phyloP scores from a whole-genome alignment of 2,797 vertebrate species.

The Aldrovandia affinis region DNA sequence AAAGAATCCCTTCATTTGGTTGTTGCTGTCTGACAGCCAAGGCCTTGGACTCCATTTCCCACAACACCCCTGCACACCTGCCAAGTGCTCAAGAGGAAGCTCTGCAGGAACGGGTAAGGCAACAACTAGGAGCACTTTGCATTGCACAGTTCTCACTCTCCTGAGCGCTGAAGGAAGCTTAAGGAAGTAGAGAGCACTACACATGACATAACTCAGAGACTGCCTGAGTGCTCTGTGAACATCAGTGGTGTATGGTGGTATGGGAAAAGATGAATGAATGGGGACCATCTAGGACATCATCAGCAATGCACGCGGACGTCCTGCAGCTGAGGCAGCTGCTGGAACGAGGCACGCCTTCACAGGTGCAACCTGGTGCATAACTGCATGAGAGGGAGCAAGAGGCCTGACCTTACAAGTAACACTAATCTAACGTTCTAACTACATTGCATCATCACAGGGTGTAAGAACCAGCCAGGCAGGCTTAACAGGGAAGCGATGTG shows the following conservation, averaged over 20 bases:
- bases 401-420: background rate
- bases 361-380: too few relatives aligned
- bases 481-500: background rate
- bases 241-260: background rate
- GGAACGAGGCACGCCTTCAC: too few relatives aligned
- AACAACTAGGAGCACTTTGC: background rate
- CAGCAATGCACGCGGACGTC: too few relatives aligned
- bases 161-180: slow-evolving; percentile 13
- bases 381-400: background rate
- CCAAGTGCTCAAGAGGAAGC: background rate
- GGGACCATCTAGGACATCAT: too few relatives aligned
- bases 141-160: background rate
- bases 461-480: background rate
- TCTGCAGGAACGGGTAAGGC: background rate
- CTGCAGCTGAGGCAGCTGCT: too few relatives aligned
- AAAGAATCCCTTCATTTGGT: slow-evolving; percentile 50
- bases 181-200: background rate
- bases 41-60: slow-evolving; percentile 55
- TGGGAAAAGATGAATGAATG: background rate
- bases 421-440: background rate
- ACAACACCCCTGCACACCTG: slow-evolving; percentile 1
- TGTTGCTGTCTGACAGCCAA: slow-evolving; percentile 44
- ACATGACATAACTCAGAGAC: background rate
- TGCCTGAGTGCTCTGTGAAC: background rate
- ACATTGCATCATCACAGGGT: background rate